Evolutionary conservation across 2,113 vertebrate genomes (phyloP).

Genomic region (Tachycineta bicolor): DNA sequence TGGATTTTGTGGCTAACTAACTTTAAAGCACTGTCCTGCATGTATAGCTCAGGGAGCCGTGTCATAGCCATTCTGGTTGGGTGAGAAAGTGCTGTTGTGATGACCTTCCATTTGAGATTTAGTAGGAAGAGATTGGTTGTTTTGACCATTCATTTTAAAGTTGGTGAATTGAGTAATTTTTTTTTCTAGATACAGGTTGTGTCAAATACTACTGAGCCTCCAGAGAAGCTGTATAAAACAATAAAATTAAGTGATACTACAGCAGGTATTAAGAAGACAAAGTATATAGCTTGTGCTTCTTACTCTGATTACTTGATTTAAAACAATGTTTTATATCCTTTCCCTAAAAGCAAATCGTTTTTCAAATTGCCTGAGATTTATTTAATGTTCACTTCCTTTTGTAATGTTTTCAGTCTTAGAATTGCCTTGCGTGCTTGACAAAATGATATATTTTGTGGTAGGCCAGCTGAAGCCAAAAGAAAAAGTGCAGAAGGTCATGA

Average conservation of each 20-base stretch:
- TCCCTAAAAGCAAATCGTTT: neutral
- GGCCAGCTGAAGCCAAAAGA: neutral
- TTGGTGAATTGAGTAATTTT: neutral
- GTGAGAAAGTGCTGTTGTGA: neutral
- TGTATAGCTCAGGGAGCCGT: rapidly evolving
- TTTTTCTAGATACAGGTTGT: neutral
- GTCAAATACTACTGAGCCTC: neutral
- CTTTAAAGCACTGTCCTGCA: neutral
- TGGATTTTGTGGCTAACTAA: neutral
- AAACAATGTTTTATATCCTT: neutral
- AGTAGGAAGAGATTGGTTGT: neutral
- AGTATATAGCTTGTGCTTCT: neutral
- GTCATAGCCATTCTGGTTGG: neutral
- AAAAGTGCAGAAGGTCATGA: neutral
- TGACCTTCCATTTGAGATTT: neutral
- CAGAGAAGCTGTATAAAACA: neutral
- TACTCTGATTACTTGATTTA: neutral
- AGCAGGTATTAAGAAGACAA: neutral
- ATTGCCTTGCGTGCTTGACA: neutral
- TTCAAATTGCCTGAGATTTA: neutral
- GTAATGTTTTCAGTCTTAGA: neutral
- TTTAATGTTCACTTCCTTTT: neutral
- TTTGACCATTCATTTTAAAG: neutral
- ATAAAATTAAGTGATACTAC: neutral
- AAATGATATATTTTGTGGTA: neutral